These are phyloP conservation scores for Bombus pascuorum DNA, from an alignment of 1,140 invertebrate species.

Conservation along the genomic window DNA sequence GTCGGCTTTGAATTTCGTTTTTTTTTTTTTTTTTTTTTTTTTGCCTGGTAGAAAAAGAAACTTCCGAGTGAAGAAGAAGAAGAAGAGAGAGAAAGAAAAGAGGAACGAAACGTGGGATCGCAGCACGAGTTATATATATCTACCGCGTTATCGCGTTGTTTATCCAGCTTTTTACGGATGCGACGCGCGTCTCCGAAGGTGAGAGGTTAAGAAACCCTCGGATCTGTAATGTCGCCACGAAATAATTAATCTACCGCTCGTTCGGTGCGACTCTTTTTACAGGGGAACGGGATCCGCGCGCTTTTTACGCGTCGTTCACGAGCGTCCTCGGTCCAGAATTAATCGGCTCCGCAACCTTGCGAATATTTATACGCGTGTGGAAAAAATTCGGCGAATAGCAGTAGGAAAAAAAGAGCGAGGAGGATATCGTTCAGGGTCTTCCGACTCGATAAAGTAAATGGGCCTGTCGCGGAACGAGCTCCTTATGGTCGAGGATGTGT, in stretches of 20 bases:
- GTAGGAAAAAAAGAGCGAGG: not conserved
- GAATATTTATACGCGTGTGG: constrained; percentile 19
- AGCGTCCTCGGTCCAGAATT: constrained; percentile 48
- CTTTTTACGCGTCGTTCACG: constrained; percentile 15
- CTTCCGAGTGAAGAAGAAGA: no score
- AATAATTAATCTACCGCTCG: constrained; percentile 47
- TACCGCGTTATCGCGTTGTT: constrained; percentile 36
- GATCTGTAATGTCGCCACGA: constrained; percentile 1
- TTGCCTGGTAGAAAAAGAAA: not conserved
- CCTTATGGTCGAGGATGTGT: not conserved
- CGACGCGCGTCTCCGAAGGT: not conserved
- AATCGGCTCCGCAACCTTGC: constrained; percentile 35
- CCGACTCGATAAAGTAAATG: constrained; percentile 29
- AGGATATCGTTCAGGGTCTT: constrained; percentile 40
- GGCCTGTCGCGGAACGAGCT: constrained; percentile 16
- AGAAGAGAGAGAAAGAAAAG: not conserved
- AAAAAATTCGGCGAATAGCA: not conserved
- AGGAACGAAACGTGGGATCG: not conserved
- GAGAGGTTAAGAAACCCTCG: constrained; percentile 12
- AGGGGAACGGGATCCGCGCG: not conserved
- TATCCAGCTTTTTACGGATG: constrained; percentile 36
- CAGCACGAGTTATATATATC: constrained; percentile 32
- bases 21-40: not conserved
- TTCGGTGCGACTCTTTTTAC: not conserved
- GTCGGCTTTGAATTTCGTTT: not conserved